Evolutionary conservation across 1,140 invertebrate species (phyloP).

Genomic region (Panagrolaimus sp.): DNA sequence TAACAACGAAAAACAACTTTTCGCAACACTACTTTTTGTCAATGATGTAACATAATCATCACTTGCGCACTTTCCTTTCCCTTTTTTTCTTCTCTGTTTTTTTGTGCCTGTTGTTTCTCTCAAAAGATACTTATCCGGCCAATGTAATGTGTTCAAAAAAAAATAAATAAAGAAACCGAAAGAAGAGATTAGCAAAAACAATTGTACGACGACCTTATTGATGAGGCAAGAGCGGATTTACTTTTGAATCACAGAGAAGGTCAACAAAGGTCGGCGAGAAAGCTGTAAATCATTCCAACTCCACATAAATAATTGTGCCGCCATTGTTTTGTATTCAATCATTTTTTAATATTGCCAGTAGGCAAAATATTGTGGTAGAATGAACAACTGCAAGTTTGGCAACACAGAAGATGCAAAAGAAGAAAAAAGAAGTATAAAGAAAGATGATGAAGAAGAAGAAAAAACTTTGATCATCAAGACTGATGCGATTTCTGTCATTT

Average conservation of each 20-base stretch:
- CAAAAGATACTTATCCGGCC: neutral
- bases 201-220: neutral
- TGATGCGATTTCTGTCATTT: too few relatives aligned
- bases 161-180: neutral
- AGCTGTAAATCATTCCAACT: constrained; percentile 17
- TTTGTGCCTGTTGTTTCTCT: neutral
- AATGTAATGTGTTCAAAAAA: neutral
- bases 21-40: neutral
- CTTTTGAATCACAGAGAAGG: constrained; percentile 7
- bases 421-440: too few relatives aligned
- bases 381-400: constrained; percentile 17
- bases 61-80: neutral
- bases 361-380: constrained; percentile 8
- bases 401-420: neutral
- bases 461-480: too few relatives aligned
- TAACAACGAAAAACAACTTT: too few relatives aligned
- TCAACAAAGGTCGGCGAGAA: constrained; percentile 16
- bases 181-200: neutral
- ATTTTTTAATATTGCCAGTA: neutral
- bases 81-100: too few relatives aligned
- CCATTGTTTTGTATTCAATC: neutral
- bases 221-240: neutral
- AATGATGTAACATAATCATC: neutral
- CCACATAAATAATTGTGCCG: constrained; percentile 18
- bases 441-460: too few relatives aligned